These are phyloP conservation scores for Eptesicus fuscus DNA, from an alignment of 2,113 vertebrate species.

Conservation along the genomic window DNA sequence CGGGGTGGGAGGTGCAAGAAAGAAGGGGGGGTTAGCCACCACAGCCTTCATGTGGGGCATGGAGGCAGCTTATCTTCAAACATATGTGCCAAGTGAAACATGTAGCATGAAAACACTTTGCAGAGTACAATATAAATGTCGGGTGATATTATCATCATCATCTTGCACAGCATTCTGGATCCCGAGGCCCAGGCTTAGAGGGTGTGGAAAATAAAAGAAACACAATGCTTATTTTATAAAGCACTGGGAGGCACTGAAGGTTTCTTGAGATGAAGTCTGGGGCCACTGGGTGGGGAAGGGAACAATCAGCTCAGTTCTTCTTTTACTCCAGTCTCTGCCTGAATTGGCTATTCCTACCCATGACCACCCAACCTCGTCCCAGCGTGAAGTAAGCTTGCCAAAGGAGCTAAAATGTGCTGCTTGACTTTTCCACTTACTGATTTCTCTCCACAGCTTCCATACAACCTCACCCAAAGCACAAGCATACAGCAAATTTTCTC, in stretches of 20 bases:
- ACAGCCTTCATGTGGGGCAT: background rate
- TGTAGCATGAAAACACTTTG: background rate
- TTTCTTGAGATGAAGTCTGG: background rate
- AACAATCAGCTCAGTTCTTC: no score
- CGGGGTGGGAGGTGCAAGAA: background rate
- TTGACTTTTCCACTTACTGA: fast-evolving
- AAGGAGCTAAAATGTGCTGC: background rate
- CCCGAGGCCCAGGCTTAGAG: background rate
- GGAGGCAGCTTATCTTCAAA: background rate
- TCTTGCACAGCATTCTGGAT: background rate
- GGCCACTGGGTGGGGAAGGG: background rate
- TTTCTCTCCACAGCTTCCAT: background rate
- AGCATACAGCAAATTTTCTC: background rate
- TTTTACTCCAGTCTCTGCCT: background rate
- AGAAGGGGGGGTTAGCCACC: background rate
- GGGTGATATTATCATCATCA: background rate
- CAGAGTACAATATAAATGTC: background rate
- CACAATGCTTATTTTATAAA: background rate
- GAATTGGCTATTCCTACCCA: background rate
- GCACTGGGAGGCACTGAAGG: background rate
- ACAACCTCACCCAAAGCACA: background rate
- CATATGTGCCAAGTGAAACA: background rate
- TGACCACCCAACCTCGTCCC: fast-evolving
- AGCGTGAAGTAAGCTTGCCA: background rate
- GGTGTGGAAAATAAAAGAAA: background rate